Percentiles rank a stretch among this genome's conserved stretches.
These are phyloP conservation scores for Epistrophe grossulariae DNA, from an alignment of 2,888 invertebrate species.

Conservation along the genomic window DNA sequence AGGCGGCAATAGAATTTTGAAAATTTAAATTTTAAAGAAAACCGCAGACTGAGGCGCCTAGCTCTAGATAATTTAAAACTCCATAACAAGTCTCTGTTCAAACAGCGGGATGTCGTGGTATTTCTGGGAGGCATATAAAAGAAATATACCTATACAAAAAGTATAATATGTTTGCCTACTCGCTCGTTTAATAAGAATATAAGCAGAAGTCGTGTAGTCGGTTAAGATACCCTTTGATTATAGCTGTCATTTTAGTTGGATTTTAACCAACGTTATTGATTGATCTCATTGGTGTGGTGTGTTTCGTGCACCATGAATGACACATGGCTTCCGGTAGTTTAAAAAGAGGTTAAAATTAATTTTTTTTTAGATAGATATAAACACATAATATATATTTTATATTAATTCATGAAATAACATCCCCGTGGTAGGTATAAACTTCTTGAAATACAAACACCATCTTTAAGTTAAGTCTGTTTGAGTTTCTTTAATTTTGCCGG, in stretches of 20 bases:
- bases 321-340: conserved; percentile 69
- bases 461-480: too few species aligned
- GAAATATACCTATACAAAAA: background rate
- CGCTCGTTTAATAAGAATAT: background rate
- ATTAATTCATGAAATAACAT: background rate
- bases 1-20: conserved; percentile 43
- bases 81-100: conserved; percentile 41
- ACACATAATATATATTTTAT: background rate
- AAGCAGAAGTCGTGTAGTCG: conserved; percentile 67
- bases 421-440: too few species aligned
- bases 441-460: too few species aligned
- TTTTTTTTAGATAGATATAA: background rate
- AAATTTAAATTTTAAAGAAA: conserved; percentile 64
- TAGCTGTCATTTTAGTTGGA: conserved; percentile 69
- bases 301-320: conserved; percentile 55
- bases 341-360: conserved; percentile 28
- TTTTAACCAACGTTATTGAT: conserved; percentile 58
- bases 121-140: conserved; percentile 56
- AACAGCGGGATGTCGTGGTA: conserved; percentile 64
- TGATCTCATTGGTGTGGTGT: conserved; percentile 51
- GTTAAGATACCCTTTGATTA: conserved; percentile 61
- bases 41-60: conserved; percentile 62
- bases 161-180: background rate
- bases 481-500: too few species aligned
- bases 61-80: conserved; percentile 59